Evolutionary conservation across 2,797 vertebrate genomes (phyloP).

Genomic region (Anabacerthia variegaticeps): DNA sequence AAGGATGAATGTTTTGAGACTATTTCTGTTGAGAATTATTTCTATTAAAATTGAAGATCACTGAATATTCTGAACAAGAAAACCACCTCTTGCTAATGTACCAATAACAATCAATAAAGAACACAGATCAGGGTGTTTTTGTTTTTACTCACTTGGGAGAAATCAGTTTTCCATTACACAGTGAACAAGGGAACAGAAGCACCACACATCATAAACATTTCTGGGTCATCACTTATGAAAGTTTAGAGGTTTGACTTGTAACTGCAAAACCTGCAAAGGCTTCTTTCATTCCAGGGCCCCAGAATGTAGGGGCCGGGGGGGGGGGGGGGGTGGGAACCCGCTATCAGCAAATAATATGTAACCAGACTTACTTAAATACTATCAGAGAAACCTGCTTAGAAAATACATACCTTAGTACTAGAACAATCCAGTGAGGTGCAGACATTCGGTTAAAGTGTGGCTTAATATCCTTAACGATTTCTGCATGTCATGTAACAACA

Average conservation of each 20-base stretch:
- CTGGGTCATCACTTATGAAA: neutral
- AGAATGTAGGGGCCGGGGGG: neutral
- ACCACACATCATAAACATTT: neutral
- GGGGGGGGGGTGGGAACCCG: accelerated
- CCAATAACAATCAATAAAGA: slow-evolving; percentile 12
- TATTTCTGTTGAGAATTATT: neutral
- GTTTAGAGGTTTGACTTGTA: neutral
- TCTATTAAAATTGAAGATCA: slow-evolving; percentile 2
- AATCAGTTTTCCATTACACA: slow-evolving; percentile 34
- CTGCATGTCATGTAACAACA: slow-evolving; percentile 13
- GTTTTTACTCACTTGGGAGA: slow-evolving; percentile 12
- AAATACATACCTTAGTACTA: slow-evolving; percentile 53
- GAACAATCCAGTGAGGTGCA: slow-evolving; percentile 34
- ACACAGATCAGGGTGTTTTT: neutral
- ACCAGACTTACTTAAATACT: slow-evolving; percentile 23
- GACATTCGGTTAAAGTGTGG: slow-evolving; percentile 38
- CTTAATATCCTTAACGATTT: slow-evolving; percentile 31
- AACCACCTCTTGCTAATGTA: neutral
- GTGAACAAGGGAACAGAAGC: slow-evolving; percentile 10
- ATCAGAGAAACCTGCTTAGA: slow-evolving; percentile 18
- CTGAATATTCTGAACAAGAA: neutral
- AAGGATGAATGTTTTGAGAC: neutral
- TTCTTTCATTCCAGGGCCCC: neutral
- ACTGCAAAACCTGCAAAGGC: slow-evolving; percentile 9
- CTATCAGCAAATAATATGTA: neutral